Conservation (phyloP, 2,888 invertebrate species). For the Meiosimyza platycephala region DNA sequence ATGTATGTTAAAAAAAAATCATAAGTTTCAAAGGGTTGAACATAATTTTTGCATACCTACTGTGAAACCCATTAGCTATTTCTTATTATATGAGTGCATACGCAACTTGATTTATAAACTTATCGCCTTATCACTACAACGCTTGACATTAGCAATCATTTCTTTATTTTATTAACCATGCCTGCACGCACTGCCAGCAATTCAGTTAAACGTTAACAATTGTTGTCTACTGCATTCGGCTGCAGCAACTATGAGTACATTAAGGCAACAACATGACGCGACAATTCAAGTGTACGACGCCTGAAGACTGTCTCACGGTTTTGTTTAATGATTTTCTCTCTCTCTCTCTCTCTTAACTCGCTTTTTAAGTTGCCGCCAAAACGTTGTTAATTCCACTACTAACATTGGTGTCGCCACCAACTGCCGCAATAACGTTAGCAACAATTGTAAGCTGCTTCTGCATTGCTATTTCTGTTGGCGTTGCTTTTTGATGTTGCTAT, state of each 20-base stretch:
- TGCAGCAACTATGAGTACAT: neutral
- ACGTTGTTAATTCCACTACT: neutral
- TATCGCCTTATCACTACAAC: too few species aligned
- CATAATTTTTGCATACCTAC: too few species aligned
- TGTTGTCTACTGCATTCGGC: neutral
- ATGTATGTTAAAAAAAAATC: too few species aligned
- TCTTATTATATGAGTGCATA: too few species aligned
- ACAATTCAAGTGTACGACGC: neutral
- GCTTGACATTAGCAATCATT: too few species aligned
- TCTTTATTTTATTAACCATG: too few species aligned
- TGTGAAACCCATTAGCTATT: too few species aligned
- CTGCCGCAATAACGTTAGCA: neutral
- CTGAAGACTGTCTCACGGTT: neutral
- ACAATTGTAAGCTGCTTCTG: neutral
- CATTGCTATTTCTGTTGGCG: neutral
- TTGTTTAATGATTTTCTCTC: neutral
- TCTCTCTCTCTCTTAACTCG: neutral
- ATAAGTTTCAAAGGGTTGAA: too few species aligned
- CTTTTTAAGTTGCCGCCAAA: constrained; percentile 8
- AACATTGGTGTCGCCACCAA: neutral
- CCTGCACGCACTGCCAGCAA: too few species aligned
- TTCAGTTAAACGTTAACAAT: neutral
- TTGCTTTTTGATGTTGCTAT: neutral
- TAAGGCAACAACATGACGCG: constrained; percentile 8
- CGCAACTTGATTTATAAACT: too few species aligned